Percentiles rank a stretch among this genome's conserved stretches.
These are phyloP conservation scores for Pheosia gnoma DNA, from an alignment of 2,888 invertebrate genomes.

Conservation along the genomic window DNA sequence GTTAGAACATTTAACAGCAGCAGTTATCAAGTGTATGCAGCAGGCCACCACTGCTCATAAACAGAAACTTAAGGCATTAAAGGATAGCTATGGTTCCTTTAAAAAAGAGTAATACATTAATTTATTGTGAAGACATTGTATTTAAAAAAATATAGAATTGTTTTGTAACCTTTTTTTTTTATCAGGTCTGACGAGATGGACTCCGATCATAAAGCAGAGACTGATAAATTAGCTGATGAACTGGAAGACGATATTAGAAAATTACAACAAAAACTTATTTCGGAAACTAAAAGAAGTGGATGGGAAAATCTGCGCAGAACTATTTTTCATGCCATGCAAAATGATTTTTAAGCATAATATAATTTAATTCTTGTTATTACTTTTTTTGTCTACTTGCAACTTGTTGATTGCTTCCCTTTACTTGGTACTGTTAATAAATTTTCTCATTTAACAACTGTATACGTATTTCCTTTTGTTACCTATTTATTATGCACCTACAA, in stretches of 20 bases:
- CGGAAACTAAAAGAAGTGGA: constrained; percentile 67
- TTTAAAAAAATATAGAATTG: not conserved
- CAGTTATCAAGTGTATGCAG: constrained; percentile 66
- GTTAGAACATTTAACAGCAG: constrained; percentile 62
- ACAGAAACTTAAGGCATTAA: constrained; percentile 61
- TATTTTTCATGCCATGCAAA: constrained; percentile 70
- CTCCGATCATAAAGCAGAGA: constrained; percentile 56
- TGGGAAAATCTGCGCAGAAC: constrained; percentile 66
- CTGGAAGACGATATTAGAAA: constrained; percentile 66
- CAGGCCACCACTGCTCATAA: constrained; percentile 64
- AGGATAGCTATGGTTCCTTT: constrained; percentile 59
- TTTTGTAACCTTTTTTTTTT: constrained; percentile 7
- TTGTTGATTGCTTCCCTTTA: constrained; percentile 7
- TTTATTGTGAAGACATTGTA: not conserved
- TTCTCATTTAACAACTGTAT: not conserved
- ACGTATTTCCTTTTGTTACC: not conserved
- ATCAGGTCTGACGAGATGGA: constrained; percentile 68
- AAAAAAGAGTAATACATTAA: constrained; percentile 60
- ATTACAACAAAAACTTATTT: constrained; percentile 65
- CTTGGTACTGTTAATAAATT: not conserved
- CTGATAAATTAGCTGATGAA: constrained; percentile 62
- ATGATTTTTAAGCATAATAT: constrained; percentile 54
- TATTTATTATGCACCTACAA: too few species aligned
- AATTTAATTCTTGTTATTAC: constrained; percentile 13
- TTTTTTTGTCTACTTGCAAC: not conserved